Evolutionary conservation across 2,797 vertebrate species (phyloP).

Genomic region (Otolemur crassicaudatus): DNA sequence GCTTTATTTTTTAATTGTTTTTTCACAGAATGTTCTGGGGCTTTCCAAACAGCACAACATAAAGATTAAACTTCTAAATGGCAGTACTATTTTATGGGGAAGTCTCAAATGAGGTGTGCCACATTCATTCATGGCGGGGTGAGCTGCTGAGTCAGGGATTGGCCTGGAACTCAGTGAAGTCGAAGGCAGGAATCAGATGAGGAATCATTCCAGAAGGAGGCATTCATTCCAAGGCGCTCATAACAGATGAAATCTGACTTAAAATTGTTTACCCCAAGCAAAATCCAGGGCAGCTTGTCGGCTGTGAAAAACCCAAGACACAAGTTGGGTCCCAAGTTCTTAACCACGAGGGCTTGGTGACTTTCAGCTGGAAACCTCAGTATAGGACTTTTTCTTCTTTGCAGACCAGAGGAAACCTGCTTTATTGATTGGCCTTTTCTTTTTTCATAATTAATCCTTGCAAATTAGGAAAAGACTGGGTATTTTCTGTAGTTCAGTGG

Average conservation of each 20-base stretch:
- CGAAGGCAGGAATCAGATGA: neutral
- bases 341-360: neutral
- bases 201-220: neutral
- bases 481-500: neutral
- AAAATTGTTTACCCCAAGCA: neutral
- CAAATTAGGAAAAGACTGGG: neutral
- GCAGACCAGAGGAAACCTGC: neutral
- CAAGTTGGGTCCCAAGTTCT: neutral
- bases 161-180: too few species aligned
- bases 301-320: neutral
- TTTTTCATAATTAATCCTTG: neutral
- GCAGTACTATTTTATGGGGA: neutral
- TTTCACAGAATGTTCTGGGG: neutral
- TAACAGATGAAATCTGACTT: neutral
- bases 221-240: neutral
- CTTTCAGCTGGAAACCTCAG: neutral
- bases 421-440: neutral
- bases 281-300: neutral
- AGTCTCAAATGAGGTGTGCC: neutral
- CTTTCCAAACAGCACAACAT: neutral
- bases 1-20: conserved; percentile 46
- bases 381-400: neutral
- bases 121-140: neutral
- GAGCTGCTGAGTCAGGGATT: neutral
- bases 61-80: conserved; percentile 4